phyloP scores from a whole-genome alignment of 2,797 vertebrate genomes.

The Euphonia xanthogaster region DNA sequence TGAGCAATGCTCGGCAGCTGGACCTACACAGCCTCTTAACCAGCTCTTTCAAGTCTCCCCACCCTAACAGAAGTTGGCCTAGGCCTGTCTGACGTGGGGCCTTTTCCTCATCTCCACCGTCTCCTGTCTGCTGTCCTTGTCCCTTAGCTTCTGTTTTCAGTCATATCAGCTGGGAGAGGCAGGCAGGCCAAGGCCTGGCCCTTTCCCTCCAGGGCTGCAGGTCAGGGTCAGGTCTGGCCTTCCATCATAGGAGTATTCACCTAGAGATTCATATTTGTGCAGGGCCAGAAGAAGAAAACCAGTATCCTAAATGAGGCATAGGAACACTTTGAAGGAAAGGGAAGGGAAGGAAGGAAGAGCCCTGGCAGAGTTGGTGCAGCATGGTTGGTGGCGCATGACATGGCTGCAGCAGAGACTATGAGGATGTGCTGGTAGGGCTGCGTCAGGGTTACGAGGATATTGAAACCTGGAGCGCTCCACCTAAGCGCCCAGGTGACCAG shows the following conservation, averaged over 20 bases:
- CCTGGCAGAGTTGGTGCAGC: neutral
- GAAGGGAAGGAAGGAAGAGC: neutral
- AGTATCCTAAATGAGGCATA: neutral
- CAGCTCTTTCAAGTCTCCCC: neutral
- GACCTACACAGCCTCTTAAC: neutral
- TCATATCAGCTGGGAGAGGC: neutral
- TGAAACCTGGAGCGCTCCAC: neutral
- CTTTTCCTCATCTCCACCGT: neutral
- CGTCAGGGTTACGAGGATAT: neutral
- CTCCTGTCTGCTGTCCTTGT: neutral
- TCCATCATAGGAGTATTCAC: neutral
- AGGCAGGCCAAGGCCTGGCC: neutral
- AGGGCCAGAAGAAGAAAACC: neutral
- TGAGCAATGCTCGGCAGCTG: neutral
- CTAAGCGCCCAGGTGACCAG: fast-evolving
- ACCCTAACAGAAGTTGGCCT: neutral
- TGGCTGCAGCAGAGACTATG: neutral
- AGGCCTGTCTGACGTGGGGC: neutral
- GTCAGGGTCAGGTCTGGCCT: neutral
- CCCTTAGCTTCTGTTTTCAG: neutral
- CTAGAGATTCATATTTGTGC: neutral
- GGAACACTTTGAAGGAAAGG: neutral
- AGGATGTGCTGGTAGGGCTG: neutral
- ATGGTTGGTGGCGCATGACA: neutral
- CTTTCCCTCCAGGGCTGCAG: neutral